Evolutionary conservation across 1,140 invertebrate genomes (phyloP).

Genomic region (Antheraea pernyi): DNA sequence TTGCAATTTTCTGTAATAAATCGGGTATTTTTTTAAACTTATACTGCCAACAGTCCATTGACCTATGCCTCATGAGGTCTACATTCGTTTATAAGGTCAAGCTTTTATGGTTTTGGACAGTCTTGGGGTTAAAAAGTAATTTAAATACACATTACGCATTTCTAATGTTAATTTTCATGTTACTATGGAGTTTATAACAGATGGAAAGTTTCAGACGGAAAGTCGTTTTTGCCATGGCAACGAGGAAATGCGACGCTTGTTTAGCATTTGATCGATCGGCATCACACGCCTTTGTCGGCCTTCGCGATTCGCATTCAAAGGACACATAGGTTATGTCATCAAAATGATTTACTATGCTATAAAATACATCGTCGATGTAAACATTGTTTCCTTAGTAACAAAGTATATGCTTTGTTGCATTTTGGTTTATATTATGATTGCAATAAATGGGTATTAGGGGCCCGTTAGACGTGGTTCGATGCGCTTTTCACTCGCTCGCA

Average conservation of each 20-base stretch:
- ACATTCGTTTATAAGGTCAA: too few relatives aligned
- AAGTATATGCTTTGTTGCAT: background rate
- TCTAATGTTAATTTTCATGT: background rate
- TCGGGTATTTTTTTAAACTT: background rate
- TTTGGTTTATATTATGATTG: background rate
- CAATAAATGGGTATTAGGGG: background rate
- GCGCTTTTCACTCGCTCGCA: slow-evolving; percentile 34
- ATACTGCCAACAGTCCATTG: too few relatives aligned
- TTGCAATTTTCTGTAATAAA: too few relatives aligned
- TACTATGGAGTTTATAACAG: background rate
- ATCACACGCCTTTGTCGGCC: background rate
- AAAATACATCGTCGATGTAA: background rate
- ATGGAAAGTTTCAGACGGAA: background rate
- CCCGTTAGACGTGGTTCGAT: slow-evolving; percentile 17
- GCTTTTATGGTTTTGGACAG: too few relatives aligned
- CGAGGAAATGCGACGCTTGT: background rate
- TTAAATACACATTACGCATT: background rate
- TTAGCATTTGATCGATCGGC: slow-evolving; percentile 1
- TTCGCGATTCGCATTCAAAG: background rate
- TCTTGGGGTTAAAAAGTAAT: background rate
- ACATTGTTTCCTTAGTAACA: background rate
- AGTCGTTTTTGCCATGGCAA: background rate
- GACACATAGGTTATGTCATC: background rate
- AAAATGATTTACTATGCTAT: background rate
- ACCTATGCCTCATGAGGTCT: too few relatives aligned